These are phyloP conservation scores for Corvus cornix DNA, from an alignment of 2,113 vertebrate genomes.

Conservation along the genomic window DNA sequence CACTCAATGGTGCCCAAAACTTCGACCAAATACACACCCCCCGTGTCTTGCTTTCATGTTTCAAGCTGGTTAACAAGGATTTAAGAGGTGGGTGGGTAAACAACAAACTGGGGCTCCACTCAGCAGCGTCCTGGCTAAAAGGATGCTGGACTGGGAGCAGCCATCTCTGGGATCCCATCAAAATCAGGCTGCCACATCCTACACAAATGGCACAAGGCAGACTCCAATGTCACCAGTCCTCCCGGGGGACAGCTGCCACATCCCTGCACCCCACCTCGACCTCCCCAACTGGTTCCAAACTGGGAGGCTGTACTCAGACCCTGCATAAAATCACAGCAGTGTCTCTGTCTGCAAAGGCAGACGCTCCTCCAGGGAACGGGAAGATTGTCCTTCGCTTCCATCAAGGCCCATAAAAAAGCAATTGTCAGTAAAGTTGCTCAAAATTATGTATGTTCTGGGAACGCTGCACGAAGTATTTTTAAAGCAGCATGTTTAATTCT, in stretches of 20 bases:
- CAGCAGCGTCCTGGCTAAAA: neutral
- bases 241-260: neutral
- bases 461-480: neutral
- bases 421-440: conserved; percentile 16
- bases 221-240: accelerated
- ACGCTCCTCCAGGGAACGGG: neutral
- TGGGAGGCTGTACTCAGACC: neutral
- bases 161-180: accelerated
- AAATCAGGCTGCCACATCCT: accelerated
- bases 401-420: conserved; percentile 28
- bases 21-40: neutral
- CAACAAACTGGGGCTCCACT: neutral
- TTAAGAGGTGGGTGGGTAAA: neutral
- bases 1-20: neutral
- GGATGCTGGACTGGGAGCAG: neutral
- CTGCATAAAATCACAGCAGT: neutral
- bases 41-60: neutral
- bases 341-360: neutral
- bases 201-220: accelerated
- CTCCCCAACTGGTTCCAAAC: accelerated
- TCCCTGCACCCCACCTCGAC: neutral
- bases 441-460: neutral
- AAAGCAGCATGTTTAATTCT: neutral
- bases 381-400: neutral
- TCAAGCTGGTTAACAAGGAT: neutral